Conservation (phyloP, 2,888 invertebrate genomes). For the Lasioglossum pauxillum region DNA sequence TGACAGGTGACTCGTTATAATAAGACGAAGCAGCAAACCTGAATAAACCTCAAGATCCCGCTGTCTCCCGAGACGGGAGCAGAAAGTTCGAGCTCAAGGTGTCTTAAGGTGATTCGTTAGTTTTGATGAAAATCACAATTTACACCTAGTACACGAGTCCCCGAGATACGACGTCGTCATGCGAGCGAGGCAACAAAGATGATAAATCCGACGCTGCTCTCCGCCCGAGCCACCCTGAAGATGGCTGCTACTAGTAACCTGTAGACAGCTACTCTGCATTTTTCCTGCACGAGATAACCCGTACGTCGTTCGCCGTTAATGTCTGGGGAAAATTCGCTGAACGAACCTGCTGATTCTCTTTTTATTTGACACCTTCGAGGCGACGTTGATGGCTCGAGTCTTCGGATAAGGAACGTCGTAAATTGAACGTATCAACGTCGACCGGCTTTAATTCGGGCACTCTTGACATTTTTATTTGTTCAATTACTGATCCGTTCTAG, state of each 20-base stretch:
- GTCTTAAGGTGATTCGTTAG: background rate
- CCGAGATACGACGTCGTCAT: background rate
- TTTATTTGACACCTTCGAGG: background rate
- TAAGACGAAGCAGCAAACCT: background rate
- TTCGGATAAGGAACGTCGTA: background rate
- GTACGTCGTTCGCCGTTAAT: background rate
- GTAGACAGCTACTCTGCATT: conserved; percentile 6
- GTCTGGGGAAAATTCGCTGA: background rate
- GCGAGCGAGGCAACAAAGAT: background rate
- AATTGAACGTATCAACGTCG: background rate
- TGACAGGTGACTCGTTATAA: background rate
- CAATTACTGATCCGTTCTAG: background rate
- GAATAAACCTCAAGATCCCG: background rate
- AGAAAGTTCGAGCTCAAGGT: conserved; percentile 4
- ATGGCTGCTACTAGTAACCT: background rate
- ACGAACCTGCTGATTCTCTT: background rate
- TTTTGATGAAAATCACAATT: background rate
- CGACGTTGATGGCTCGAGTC: background rate
- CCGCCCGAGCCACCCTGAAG: background rate
- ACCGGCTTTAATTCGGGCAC: background rate
- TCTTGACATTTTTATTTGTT: background rate
- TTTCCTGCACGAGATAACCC: background rate
- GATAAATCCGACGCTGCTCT: background rate
- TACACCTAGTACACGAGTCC: background rate
- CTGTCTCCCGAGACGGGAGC: background rate